A percentile compares a stretch with the other conserved stretches of the same genome.
Conservation (phyloP, 1,140 invertebrate genomes). For the Brachionus angularis region DNA sequence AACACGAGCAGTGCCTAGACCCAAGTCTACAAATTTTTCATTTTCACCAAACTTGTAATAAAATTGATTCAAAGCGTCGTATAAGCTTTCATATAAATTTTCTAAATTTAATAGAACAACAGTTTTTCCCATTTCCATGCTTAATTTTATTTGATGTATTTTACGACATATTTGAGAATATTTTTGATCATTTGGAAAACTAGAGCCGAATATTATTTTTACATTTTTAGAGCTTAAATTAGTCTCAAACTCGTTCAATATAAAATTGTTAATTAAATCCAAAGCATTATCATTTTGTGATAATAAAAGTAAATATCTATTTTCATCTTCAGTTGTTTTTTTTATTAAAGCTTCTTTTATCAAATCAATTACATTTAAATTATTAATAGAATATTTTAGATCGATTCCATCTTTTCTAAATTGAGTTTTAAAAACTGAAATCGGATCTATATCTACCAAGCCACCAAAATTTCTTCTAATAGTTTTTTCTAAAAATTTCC, state of each 20-base stretch:
- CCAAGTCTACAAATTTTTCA: constrained; percentile 54
- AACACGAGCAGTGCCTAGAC: constrained; percentile 54
- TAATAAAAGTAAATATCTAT: constrained; percentile 33
- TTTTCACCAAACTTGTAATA: constrained; percentile 53
- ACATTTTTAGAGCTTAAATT: constrained; percentile 17
- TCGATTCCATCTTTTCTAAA: constrained; percentile 12
- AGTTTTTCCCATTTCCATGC: constrained; percentile 55
- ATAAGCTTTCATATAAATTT: constrained; percentile 55
- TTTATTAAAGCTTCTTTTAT: constrained; percentile 16
- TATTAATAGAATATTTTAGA: background rate
- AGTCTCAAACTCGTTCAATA: constrained; percentile 7
- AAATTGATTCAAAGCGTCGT: constrained; percentile 56
- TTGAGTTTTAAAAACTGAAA: constrained; percentile 46
- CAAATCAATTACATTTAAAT: constrained; percentile 45
- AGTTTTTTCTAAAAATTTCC: constrained; percentile 48
- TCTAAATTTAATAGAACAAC: constrained; percentile 54
- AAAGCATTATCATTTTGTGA: constrained; percentile 32
- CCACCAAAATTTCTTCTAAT: constrained; percentile 52
- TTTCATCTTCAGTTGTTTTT: constrained; percentile 45
- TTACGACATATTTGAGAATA: constrained; percentile 53
- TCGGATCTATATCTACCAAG: constrained; percentile 46
- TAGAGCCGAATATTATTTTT: constrained; percentile 33
- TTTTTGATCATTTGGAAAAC: constrained; percentile 36
- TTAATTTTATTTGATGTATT: constrained; percentile 55
- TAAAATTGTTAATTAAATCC: constrained; percentile 39